phyloP scores from a whole-genome alignment of 1,140 invertebrate genomes.

The honey bee (Apis mellifera) region Amel_HAv3.1 CM009945.2:7264501-7265000 shows the following conservation, averaged over 20 bases:
- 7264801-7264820: neutral
- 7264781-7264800: neutral
- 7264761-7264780: neutral
- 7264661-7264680: constrained; percentile 2
- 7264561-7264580: constrained; percentile 30
- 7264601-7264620: constrained; percentile 44
- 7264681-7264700: neutral
- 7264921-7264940: too few relatives aligned
- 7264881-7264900: too few relatives aligned
- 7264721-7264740: neutral
- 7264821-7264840: too few relatives aligned
- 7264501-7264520: neutral
- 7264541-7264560: neutral
- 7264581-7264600: constrained; percentile 34
- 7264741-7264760: neutral
- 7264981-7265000: too few relatives aligned
- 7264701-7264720: constrained; percentile 29
- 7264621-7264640: constrained; percentile 19
- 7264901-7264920: too few relatives aligned
- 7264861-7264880: too few relatives aligned
- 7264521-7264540: neutral
- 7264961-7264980: too few relatives aligned
- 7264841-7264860: too few relatives aligned
- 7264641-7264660: constrained; percentile 47
- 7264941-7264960: too few relatives aligned